Conservation (phyloP, 2,797 vertebrate species). For the Hydrophis major region DNA sequence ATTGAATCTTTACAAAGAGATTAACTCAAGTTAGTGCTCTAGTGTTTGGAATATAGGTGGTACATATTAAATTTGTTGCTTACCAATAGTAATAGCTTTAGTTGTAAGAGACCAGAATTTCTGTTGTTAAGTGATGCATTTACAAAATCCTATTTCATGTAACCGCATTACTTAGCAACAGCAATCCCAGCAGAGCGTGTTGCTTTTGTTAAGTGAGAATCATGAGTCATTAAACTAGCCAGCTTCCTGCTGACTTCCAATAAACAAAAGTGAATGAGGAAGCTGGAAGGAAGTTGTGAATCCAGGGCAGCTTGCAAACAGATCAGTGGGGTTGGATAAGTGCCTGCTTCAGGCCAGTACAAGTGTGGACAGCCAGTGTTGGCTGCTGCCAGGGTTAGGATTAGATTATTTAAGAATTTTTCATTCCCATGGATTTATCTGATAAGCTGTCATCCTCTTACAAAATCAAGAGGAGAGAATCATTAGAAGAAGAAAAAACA, state of each 20-base stretch:
- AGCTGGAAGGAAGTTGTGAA: not conserved
- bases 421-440: conserved; percentile 47
- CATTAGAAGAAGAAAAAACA: conserved; percentile 48
- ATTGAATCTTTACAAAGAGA: not conserved
- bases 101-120: not conserved
- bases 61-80: not conserved
- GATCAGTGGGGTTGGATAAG: not conserved
- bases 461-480: conserved; percentile 53
- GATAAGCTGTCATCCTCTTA: conserved; percentile 62
- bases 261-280: not conserved
- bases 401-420: conserved; percentile 39
- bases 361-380: not conserved
- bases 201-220: not conserved
- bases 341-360: not conserved
- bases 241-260: not conserved
- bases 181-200: not conserved
- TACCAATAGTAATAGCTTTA: not conserved
- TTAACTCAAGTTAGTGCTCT: not conserved
- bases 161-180: not conserved
- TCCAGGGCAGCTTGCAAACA: not conserved
- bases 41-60: not conserved
- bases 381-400: not conserved
- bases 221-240: not conserved
- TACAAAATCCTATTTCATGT: not conserved
- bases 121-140: not conserved